phyloP scores from a whole-genome alignment of 2,113 vertebrate species.

The Garra rufa region DNA sequence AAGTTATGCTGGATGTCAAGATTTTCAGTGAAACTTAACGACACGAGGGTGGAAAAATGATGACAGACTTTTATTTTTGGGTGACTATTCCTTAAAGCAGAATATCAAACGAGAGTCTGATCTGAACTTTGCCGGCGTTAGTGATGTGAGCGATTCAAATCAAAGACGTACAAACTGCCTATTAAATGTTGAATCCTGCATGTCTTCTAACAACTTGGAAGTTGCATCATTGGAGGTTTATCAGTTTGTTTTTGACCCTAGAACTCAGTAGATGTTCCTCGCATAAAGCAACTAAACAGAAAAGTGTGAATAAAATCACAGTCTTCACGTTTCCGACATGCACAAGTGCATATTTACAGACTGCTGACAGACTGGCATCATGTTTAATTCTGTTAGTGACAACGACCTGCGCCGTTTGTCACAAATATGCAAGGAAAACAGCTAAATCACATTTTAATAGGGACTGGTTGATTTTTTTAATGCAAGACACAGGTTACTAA shows the following conservation, averaged over 20 bases:
- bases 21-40: neutral
- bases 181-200: neutral
- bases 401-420: neutral
- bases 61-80: neutral
- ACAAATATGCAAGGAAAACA: neutral
- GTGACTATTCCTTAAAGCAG: neutral
- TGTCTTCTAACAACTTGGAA: conserved; percentile 2
- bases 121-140: neutral
- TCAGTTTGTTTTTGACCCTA: neutral
- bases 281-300: neutral
- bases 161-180: neutral
- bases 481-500: neutral
- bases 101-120: conserved; percentile 9
- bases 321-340: neutral
- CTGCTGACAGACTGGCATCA: neutral
- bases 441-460: neutral
- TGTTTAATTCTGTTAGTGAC: neutral
- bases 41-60: neutral
- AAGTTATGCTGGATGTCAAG: neutral
- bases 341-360: neutral
- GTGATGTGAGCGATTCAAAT: neutral
- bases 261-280: too few relatives aligned
- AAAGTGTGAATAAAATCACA: neutral
- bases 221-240: neutral
- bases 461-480: neutral